Evolutionary conservation across 2,888 invertebrate species (phyloP).

Genomic region (Stenoptilia bipunctidactyla): DNA sequence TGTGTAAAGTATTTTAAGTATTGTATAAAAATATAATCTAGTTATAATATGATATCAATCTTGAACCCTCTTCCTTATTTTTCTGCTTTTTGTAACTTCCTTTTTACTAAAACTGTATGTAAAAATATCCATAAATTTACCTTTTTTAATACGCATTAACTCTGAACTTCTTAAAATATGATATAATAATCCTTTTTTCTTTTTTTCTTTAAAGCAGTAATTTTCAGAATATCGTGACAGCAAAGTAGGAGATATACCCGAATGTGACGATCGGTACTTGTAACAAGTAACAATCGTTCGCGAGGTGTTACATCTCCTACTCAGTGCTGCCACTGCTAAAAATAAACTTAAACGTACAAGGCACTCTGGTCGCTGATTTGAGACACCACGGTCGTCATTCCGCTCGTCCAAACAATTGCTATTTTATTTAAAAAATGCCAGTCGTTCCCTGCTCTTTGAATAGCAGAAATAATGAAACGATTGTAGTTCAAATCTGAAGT

Average conservation of each 20-base stretch:
- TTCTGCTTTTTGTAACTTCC: too few relatives aligned
- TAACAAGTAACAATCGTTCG: slow-evolving; percentile 50
- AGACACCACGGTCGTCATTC: slow-evolving; percentile 61
- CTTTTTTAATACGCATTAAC: too few relatives aligned
- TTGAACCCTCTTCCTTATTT: too few relatives aligned
- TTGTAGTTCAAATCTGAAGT: slow-evolving; percentile 27
- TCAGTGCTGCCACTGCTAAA: slow-evolving; percentile 55
- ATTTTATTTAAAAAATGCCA: neutral
- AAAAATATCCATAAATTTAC: too few relatives aligned
- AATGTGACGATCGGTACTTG: slow-evolving; percentile 55
- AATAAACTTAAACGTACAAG: slow-evolving; percentile 48
- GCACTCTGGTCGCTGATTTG: slow-evolving; percentile 67
- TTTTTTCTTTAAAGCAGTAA: slow-evolving; percentile 9
- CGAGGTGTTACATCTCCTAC: slow-evolving; percentile 43
- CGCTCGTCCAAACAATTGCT: slow-evolving; percentile 27
- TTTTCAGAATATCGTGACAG: slow-evolving; percentile 54
- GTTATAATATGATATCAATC: too few relatives aligned
- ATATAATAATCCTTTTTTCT: too few relatives aligned
- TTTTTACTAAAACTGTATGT: too few relatives aligned
- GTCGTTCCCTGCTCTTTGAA: slow-evolving; percentile 14
- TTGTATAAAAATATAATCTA: too few relatives aligned
- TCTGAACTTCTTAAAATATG: too few relatives aligned
- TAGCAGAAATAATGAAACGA: slow-evolving; percentile 19
- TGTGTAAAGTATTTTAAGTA: too few relatives aligned
- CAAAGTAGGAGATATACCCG: slow-evolving; percentile 57